phyloP scores from a whole-genome alignment of 2,888 invertebrate genomes.

The Rapana venosa region DNA sequence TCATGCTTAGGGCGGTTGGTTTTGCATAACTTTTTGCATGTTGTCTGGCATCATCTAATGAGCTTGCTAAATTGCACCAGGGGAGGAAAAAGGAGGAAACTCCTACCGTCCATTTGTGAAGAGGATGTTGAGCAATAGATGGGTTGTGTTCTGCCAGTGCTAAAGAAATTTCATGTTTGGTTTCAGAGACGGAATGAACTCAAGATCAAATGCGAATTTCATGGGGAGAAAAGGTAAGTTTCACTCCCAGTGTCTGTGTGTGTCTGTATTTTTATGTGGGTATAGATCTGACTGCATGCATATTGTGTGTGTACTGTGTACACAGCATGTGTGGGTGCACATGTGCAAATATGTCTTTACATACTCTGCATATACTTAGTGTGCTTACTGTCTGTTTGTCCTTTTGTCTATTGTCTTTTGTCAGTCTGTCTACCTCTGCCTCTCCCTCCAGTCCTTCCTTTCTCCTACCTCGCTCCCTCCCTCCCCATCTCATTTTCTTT shows the following conservation, averaged over 20 bases:
- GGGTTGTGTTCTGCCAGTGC: not conserved
- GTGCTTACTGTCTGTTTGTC: not conserved
- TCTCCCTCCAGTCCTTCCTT: not conserved
- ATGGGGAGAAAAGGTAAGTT: conserved; percentile 71
- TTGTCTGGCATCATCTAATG: too few relatives aligned
- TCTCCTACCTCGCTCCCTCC: not conserved
- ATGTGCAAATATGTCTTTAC: not conserved
- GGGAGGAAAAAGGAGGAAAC: too few relatives aligned
- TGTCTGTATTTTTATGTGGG: too few relatives aligned
- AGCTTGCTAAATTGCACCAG: too few relatives aligned
- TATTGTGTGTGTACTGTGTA: too few relatives aligned
- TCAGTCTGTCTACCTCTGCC: not conserved
- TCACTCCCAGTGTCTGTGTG: too few relatives aligned
- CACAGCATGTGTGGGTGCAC: too few relatives aligned
- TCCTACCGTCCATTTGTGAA: too few relatives aligned
- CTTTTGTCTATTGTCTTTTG: not conserved
- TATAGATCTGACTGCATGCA: too few relatives aligned
- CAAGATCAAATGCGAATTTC: conserved; percentile 71
- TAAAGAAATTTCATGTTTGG: conserved; percentile 36
- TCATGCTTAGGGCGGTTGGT: too few relatives aligned
- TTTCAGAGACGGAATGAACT: conserved; percentile 64
- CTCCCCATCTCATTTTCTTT: not conserved
- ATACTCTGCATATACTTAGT: not conserved
- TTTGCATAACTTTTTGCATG: too few relatives aligned
- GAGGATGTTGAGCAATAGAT: too few relatives aligned